Evolutionary conservation across 1,140 invertebrate genomes (phyloP).

Genomic region (Tetranychus cinnabarinus): DNA sequence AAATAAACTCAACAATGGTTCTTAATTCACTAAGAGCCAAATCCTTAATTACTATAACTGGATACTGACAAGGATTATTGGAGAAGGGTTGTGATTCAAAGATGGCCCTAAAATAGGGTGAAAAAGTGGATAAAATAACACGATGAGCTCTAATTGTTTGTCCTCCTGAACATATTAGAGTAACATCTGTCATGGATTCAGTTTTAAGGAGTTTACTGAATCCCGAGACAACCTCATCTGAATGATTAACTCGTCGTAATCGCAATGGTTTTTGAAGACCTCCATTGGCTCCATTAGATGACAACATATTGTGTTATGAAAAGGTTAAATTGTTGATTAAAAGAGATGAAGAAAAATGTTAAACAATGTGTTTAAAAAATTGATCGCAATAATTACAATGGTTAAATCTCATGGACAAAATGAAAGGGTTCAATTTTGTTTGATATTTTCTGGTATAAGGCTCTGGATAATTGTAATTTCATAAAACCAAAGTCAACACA

Average conservation of each 20-base stretch:
- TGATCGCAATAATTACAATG: too few relatives aligned
- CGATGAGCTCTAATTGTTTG: constrained; percentile 7
- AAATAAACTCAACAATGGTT: constrained; percentile 33
- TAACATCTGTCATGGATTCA: constrained; percentile 2
- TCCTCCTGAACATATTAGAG: neutral
- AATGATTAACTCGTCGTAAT: neutral
- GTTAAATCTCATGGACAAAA: too few relatives aligned
- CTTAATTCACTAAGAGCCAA: constrained; percentile 30
- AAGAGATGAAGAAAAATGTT: too few relatives aligned
- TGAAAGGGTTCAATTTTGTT: too few relatives aligned
- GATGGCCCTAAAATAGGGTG: constrained; percentile 7
- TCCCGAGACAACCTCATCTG: neutral
- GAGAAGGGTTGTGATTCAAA: constrained; percentile 5
- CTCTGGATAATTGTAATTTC: too few relatives aligned
- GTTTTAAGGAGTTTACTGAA: neutral
- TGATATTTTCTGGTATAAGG: too few relatives aligned
- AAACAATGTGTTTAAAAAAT: too few relatives aligned
- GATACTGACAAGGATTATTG: constrained; percentile 15
- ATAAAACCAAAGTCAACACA: too few relatives aligned
- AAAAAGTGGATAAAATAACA: constrained; percentile 6
- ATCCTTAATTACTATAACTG: constrained; percentile 29
- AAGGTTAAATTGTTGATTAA: too few relatives aligned
- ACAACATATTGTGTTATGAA: too few relatives aligned
- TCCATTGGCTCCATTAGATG: too few relatives aligned
- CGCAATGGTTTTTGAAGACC: neutral